Base-by-base conservation (phyloP, 2,113 vertebrate species). In the Casuarius casuarius region DNA sequence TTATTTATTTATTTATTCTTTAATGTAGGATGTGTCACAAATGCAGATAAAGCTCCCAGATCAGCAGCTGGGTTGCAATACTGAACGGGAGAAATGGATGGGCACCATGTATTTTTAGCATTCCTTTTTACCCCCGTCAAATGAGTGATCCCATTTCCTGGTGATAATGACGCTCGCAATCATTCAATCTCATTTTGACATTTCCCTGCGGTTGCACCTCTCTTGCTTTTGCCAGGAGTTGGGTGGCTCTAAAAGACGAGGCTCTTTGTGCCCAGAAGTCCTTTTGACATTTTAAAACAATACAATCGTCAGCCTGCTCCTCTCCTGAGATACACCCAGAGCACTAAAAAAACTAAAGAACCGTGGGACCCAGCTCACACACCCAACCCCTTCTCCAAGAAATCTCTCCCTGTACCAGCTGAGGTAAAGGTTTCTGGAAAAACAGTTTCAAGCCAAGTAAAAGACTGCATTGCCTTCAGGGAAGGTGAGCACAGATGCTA, bases 231-330 rank as follows among this genome's bases (percentile, higher is more conserved):
- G 54, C 70, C 66, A 73, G 2, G 48, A 85, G 72, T 33, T 97
- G 97, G 89, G 95, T 91, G 92, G 91, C 59, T 95, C 91, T 95
- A 89, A 89, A 94, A 91, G 89, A 91, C 44, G 2, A 1, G 42
- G 72, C 25, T 68, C 29, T 82, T 87, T 2, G 40, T 95, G 95
- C 89, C 71, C 92, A 85, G 63, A 95, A 87, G 87, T 83, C 91
- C 92, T 70, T 87, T 73, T 95, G 96, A 94, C 94, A 97, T 96
- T 97, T 93, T 29, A 89, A 87, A 96, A 95, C 95, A 95, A 96
- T 94, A 82, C 78, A 59, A 73, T 92, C n/a, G 85, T 79, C 87
- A 91, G 84, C 62, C 77, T 89, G 78, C 59, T 79, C 10, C 66
- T 87, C 94, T 95, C 96, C 74, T 28, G 84, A 91, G 94, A 91